Evolutionary conservation across 2,888 invertebrate genomes (phyloP).

Genomic region (Euplagia quadripunctaria): DNA sequence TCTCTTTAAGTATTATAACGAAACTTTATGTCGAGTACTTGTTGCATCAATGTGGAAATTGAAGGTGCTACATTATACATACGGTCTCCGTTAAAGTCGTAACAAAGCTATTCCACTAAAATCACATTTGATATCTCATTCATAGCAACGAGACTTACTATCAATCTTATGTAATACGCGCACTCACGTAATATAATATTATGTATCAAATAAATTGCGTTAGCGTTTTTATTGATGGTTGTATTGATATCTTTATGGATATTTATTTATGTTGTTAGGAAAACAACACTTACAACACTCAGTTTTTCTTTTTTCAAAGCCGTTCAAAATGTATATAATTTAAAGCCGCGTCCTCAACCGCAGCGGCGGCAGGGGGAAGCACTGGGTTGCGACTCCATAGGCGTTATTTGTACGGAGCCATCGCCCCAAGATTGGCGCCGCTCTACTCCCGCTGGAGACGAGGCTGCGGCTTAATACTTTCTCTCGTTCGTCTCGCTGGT

Average conservation of each 20-base stretch:
- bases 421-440: too few species aligned
- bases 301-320: constrained; percentile 71
- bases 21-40: constrained; percentile 8
- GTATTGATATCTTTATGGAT: constrained; percentile 49
- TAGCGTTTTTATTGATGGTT: constrained; percentile 46
- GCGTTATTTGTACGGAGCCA: too few species aligned
- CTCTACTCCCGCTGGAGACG: not conserved
- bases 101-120: constrained; percentile 34
- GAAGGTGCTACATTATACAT: constrained; percentile 32
- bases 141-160: constrained; percentile 36
- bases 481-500: constrained; percentile 81
- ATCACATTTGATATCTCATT: constrained; percentile 38
- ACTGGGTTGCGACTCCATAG: too few species aligned
- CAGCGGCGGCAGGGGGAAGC: too few species aligned
- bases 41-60: constrained; percentile 24
- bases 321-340: constrained; percentile 68
- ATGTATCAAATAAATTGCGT: constrained; percentile 44
- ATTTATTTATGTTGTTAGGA: constrained; percentile 43
- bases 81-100: constrained; percentile 24
- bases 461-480: constrained; percentile 40
- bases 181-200: constrained; percentile 44
- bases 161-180: constrained; percentile 42
- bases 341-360: not conserved
- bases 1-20: constrained; percentile 14
- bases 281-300: constrained; percentile 50